Evolutionary conservation across 2,888 invertebrate species (phyloP), one percentile per base, ranked within the genome.

Genomic region (Troides helena): DNA sequence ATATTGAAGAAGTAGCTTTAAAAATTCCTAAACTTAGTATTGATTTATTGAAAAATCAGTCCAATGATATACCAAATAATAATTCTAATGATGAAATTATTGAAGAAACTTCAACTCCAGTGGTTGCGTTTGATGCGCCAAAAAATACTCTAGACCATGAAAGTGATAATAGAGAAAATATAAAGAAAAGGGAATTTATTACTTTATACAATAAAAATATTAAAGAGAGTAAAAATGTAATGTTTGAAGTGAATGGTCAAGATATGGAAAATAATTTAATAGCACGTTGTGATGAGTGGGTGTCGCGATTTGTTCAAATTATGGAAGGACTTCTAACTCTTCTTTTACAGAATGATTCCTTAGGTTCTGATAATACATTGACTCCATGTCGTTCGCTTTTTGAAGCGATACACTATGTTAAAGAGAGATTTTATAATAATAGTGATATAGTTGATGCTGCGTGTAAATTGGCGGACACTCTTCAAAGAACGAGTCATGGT

Each of bases 311-410:
- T 72, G 76, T 84, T 21, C 89, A 90, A 77, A 87, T 89, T 78
- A 90, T 92, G 89, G 90, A 90, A 75, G 89, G 90, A 70, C 85
- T 81, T 12, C 73, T 92, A 43, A 80, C 82, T 50, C 83, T 85
- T 71, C 77, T 89, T 53, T 76, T 91, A 68, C 80, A 81, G 23
- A 80, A 79, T 70, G 80, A 85, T 30, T 77, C 83, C 1, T 60
- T 72, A 1, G 81, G 77, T 72, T 66, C 72, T 43, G 73, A 80
- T 59, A 75, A 72, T 23, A 72, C 75, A 14, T 74, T 85, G 72
- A 85, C 84, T 1, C 86, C 89, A 0, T 88, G 89, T 0, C 87
- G 87, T 88, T 86, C 82, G 57, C 73, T 91, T 18, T 81, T 83
- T 21, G 90, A 91, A 76, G 89, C 89, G 1, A 77, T 83, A 5